Conservation (phyloP, 2,113 vertebrate genomes). For the Ginglymostoma cirratum region DNA sequence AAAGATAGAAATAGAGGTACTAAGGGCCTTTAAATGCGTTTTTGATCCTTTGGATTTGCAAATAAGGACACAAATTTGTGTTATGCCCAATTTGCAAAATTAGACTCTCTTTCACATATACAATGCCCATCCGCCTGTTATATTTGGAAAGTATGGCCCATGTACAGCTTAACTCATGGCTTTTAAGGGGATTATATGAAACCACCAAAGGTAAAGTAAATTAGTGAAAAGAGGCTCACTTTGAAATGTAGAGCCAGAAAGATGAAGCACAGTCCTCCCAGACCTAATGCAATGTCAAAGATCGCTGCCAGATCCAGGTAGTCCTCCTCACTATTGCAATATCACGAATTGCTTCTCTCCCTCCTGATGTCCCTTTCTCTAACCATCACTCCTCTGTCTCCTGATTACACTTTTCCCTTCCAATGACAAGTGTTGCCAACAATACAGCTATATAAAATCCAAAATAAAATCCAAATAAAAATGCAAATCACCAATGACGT, state of each 20-base stretch:
- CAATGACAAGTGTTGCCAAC: not conserved
- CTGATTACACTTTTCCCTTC: not conserved
- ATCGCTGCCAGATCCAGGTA: not conserved
- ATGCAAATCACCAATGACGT: not conserved
- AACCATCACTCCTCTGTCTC: not conserved
- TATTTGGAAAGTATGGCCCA: not conserved
- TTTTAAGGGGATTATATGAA: not conserved
- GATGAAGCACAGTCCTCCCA: not conserved
- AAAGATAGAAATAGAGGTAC: not conserved
- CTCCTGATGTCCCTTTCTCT: not conserved
- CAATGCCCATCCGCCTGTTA: not conserved
- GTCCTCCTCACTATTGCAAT: not conserved
- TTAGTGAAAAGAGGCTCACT: not conserved
- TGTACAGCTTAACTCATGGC: not conserved
- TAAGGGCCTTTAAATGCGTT: not conserved
- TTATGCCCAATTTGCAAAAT: not conserved
- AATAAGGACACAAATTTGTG: not conserved
- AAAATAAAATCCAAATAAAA: not conserved
- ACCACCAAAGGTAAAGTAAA: not conserved
- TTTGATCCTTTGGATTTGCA: not conserved
- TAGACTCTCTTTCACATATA: not conserved
- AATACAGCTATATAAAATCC: not conserved
- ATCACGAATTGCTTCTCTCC: not conserved
- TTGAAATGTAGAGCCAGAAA: not conserved
- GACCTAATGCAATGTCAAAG: not conserved